Conservation (phyloP, 2,888 invertebrate genomes). For the Aproaerema taeniolella region DNA sequence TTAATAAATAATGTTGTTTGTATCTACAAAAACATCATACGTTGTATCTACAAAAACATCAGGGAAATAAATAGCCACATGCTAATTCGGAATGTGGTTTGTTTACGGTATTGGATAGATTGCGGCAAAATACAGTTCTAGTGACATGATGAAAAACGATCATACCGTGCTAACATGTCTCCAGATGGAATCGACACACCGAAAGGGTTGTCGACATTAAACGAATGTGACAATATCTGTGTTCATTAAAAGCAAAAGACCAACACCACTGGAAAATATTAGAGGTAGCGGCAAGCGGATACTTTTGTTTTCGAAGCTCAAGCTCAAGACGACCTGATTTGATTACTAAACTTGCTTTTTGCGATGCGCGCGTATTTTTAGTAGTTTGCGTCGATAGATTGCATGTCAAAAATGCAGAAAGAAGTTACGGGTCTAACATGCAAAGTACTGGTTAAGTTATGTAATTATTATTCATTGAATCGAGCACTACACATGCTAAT, state of each 20-base stretch:
- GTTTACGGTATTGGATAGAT: too few species aligned
- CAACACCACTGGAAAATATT: conserved; percentile 47
- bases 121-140: too few species aligned
- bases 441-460: conserved; percentile 38
- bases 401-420: conserved; percentile 34
- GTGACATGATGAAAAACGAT: too few species aligned
- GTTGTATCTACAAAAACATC: neutral
- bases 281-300: conserved; percentile 38
- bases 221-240: too few species aligned
- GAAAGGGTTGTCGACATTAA: too few species aligned
- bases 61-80: too few species aligned
- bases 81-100: conserved; percentile 1
- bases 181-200: too few species aligned
- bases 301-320: conserved; percentile 18
- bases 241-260: conserved; percentile 33
- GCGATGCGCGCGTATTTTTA: conserved; percentile 26
- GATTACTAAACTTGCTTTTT: conserved; percentile 1
- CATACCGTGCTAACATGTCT: too few species aligned
- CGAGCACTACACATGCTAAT: conserved; percentile 71
- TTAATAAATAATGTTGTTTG: too few species aligned
- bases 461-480: conserved; percentile 34
- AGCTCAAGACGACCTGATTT: conserved; percentile 6
- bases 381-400: conserved; percentile 23
- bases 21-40: neutral
- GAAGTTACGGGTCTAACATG: conserved; percentile 45